A percentile compares a stretch with the other conserved stretches of the same genome.
phyloP scores from a whole-genome alignment of 2,113 vertebrate species.

The Nannospalax galili region DNA sequence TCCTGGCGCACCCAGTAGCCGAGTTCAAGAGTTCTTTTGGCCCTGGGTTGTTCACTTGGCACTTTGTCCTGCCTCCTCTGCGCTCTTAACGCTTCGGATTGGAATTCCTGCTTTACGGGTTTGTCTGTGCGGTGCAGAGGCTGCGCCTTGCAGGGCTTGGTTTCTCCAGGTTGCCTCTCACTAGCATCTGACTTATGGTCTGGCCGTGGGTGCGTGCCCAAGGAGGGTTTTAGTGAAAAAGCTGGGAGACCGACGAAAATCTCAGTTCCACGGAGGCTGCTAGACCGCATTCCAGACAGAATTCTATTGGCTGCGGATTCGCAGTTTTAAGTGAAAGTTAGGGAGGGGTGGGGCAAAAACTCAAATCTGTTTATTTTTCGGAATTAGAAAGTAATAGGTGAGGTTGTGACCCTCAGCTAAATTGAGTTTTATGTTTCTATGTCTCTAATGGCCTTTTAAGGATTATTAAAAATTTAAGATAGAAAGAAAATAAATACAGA shows the following conservation, averaged over 20 bases:
- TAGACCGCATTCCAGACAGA: background rate
- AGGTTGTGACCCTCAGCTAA: background rate
- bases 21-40: background rate
- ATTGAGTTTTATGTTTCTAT: background rate
- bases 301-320: background rate
- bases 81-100: constrained; percentile 1
- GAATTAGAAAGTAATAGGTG: background rate
- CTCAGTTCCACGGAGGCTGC: background rate
- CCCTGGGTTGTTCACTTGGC: background rate
- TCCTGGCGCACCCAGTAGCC: background rate
- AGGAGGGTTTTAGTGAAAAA: background rate
- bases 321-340: background rate
- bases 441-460: background rate
- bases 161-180: background rate
- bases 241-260: background rate
- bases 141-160: background rate
- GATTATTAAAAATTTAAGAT: background rate
- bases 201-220: background rate
- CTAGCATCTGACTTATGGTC: background rate
- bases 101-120: background rate
- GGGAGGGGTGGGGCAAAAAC: background rate
- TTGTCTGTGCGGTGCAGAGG: background rate
- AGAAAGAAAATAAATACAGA: constrained; percentile 27
- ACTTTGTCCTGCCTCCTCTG: background rate
- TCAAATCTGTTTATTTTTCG: background rate